phyloP scores from a whole-genome alignment of 2,797 vertebrate genomes.

The Graptemys geographica region DNA sequence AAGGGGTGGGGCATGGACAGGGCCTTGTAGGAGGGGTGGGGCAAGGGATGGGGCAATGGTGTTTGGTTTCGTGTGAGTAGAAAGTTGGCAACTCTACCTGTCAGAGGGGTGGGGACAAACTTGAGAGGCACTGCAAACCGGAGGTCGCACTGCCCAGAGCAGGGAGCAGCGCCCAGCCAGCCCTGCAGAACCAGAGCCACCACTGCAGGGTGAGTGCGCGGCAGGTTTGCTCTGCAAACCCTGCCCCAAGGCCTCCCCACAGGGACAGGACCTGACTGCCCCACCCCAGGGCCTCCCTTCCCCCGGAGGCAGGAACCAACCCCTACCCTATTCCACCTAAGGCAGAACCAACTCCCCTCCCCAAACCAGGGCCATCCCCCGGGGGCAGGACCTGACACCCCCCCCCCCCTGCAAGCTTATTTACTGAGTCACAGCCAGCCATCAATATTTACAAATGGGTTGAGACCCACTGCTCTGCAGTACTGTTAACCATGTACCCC shows the following conservation, averaged over 20 bases:
- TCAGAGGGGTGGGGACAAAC: not conserved
- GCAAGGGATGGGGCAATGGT: no score
- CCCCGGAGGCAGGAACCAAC: not conserved
- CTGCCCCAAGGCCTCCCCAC: not conserved
- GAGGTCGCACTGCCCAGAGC: not conserved
- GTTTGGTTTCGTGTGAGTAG: no score
- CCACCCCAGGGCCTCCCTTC: not conserved
- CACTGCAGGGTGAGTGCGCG: not conserved
- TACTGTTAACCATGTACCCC: not conserved
- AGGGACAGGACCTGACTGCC: not conserved
- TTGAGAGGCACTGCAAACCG: not conserved
- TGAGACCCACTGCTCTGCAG: not conserved
- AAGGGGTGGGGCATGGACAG: no score
- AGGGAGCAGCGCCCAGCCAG: not conserved
- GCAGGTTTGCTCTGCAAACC: not conserved
- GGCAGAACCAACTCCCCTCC: not conserved
- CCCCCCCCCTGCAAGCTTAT: no score
- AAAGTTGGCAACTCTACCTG: no score
- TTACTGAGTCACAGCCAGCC: not conserved
- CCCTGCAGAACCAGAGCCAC: not conserved
- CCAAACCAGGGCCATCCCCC: not conserved
- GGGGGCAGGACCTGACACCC: not conserved
- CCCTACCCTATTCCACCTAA: not conserved
- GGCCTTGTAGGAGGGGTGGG: no score
- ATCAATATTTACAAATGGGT: not conserved